Base-by-base conservation (phyloP, 37 sponge, comb jelly and placozoan genomes). In the Diacarnus erythraeanus region DNA sequence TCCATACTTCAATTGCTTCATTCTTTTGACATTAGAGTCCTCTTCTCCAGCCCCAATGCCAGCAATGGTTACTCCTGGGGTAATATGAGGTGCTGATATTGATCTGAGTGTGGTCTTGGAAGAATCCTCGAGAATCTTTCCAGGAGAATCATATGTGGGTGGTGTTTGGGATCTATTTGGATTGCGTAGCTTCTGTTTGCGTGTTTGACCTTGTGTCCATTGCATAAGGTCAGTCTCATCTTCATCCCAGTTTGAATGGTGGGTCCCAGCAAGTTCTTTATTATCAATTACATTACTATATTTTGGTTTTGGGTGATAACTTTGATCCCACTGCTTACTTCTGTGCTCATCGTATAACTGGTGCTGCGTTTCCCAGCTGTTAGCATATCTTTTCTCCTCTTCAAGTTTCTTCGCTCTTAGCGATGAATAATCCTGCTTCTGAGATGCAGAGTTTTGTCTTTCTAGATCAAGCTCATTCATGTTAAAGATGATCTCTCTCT, bases 1-100 rank as follows among this genome's bases (percentile, higher is more conserved):
- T 57, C 84, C 85, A 58, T 92, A 92, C 65, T 59, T 26, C 40
- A 26, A 42, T 59, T 92, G 84, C 51, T 71, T 87, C 38, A 63
- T 70, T 69, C 42, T 80, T 68, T 72, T 66, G 4, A 76, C 67
- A 23, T 74, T 72, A 9, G 39, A 23, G 17, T 74, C 71, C 42
- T 59, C 60, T 29, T 41, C 76, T 21, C 66, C 34, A 6, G 26
- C 3, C 3, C 84, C 84, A 9, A 79, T 65, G 4, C 58, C 33
- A 37, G 42, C 59, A 23, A 72, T 21, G 18, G 57, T 76, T n/a
- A 26, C 59, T 0, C 75, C 75, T 0, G 57, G 30, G 39, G 69
- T 41, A 0, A 42, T 31, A 29, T 57, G 56, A 4, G 87, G 87
- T 37, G 82, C 87, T 6, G 87, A 87, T 9, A 87, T 76, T 6